Evolutionary conservation across 2,113 vertebrate species (phyloP), one percentile per base, ranked within the genome.

Genomic region (Aleadryas rufinucha): DNA sequence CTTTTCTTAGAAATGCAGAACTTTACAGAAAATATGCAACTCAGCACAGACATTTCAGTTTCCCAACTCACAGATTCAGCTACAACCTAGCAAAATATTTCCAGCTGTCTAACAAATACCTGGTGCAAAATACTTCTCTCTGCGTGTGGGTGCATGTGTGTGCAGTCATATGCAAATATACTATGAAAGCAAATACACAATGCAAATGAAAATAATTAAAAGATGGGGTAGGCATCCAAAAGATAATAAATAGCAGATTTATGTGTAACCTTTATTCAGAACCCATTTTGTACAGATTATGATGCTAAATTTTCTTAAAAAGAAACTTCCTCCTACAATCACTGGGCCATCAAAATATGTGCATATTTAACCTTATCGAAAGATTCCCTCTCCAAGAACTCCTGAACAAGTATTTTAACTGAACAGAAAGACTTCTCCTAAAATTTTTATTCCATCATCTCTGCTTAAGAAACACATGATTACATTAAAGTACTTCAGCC

Each of bases 81-180:
- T 53, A 49, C 42, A n/a, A 41, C 10, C 20, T 60, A 60, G 44
- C 6, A 71, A 83, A 76, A 10, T 53, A 65, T 42, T 85, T 65
- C 45, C 31, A 75, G 18, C 28, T 52, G 33, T 33, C 11, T 56
- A 70, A 70, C 8, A 61, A 70, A 74, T 10, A 45, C 0, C 10
- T 20, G 50, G 30, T 28, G 45, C 23, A 56, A 45, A 78, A 74
- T 59, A 53, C 52, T 50, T 49, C 18, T 9, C 7, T 78, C 21
- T 56, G 4, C 27, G 1, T n/a, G 9, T 66, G 18, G 4, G 8
- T 8, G 18, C 3, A 2, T 12, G 26, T 19, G 12, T 17, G 1
- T 1, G 2, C 22, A 50, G 20, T 17, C 13, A 35, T 2, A 9
- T 13, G 31, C 2, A 83, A 66, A 64, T 14, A 57, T 5, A 76